Percentiles rank a stretch among this genome's conserved stretches.
Conservation (phyloP, 2,888 invertebrate species). For the Allophyes oxyacanthae region DNA sequence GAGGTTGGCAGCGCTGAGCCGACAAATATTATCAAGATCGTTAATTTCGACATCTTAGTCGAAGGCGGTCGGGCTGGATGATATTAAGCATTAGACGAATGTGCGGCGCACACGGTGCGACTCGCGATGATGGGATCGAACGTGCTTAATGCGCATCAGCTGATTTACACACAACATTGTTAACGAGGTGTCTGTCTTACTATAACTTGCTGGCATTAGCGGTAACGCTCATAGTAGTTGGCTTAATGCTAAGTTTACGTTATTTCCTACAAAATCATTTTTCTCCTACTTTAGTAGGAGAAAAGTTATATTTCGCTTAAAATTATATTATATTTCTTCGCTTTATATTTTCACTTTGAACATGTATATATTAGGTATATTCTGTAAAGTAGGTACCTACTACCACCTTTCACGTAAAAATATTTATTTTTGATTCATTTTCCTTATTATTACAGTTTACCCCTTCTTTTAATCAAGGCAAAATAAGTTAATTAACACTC, state of each 20-base stretch:
- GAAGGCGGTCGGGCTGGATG: constrained; percentile 64
- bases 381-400: too few species aligned
- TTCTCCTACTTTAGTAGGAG: constrained; percentile 15
- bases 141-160: constrained; percentile 33
- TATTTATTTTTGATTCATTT: constrained; percentile 52
- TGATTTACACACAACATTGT: constrained; percentile 37
- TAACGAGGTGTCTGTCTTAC: constrained; percentile 29
- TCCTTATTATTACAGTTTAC: constrained; percentile 42
- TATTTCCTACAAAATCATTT: constrained; percentile 30
- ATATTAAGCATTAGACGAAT: constrained; percentile 74
- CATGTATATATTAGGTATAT: too few species aligned
- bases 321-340: too few species aligned
- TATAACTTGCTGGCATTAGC: constrained; percentile 29
- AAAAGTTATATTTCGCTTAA: constrained; percentile 16
- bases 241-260: constrained; percentile 24
- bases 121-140: constrained; percentile 38
- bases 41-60: constrained; percentile 86
- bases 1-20: constrained; percentile 83
- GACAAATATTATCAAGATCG: constrained; percentile 89
- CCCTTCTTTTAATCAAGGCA: constrained; percentile 52
- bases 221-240: constrained; percentile 34
- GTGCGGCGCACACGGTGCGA: constrained; percentile 65
- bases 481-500: constrained; percentile 59
- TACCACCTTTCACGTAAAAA: constrained; percentile 21
- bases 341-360: too few species aligned